These are phyloP conservation scores for Tenrec ecaudatus DNA, from an alignment of 2,113 vertebrate genomes.

Conservation along the genomic window DNA sequence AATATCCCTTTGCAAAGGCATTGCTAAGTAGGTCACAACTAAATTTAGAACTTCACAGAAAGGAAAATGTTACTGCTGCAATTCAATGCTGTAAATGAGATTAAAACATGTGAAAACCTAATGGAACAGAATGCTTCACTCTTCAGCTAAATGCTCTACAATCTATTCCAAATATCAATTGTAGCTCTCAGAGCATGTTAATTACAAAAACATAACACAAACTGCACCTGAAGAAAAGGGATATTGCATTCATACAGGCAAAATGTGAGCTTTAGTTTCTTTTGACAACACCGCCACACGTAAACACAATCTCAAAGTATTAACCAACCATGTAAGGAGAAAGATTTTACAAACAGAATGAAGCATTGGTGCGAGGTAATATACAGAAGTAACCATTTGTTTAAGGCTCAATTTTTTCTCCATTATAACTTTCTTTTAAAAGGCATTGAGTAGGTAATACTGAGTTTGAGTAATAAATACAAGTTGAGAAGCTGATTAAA, in stretches of 20 bases:
- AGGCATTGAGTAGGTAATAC: conserved; percentile 94
- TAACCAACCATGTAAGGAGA: conserved; percentile 85
- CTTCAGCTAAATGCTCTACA: conserved; percentile 72
- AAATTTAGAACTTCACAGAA: conserved; percentile 85
- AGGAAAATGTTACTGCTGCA: conserved; percentile 82
- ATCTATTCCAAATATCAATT: conserved; percentile 73
- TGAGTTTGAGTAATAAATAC: conserved; percentile 94
- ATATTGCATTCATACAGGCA: conserved; percentile 81
- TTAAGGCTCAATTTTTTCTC: conserved; percentile 93
- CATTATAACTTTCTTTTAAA: conserved; percentile 91
- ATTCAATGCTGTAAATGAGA: conserved; percentile 82
- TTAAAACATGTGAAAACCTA: conserved; percentile 80
- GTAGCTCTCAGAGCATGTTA: conserved; percentile 51
- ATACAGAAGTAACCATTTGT: conserved; percentile 91
- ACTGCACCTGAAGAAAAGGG: conserved; percentile 84
- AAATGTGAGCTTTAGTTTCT: conserved; percentile 83
- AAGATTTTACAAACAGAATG: conserved; percentile 87
- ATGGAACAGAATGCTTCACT: conserved; percentile 75
- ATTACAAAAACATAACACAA: conserved; percentile 74
- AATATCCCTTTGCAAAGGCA: conserved; percentile 88
- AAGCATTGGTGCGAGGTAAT: conserved; percentile 91
- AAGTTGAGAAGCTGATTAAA: conserved; percentile 90
- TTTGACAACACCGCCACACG: conserved; percentile 87
- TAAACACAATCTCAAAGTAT: conserved; percentile 88
- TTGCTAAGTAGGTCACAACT: conserved; percentile 86